Percentiles rank a stretch among this genome's conserved stretches.
Evolutionary conservation across 2,113 vertebrate genomes (phyloP).

Genomic region (Sylvia atricapilla): DNA sequence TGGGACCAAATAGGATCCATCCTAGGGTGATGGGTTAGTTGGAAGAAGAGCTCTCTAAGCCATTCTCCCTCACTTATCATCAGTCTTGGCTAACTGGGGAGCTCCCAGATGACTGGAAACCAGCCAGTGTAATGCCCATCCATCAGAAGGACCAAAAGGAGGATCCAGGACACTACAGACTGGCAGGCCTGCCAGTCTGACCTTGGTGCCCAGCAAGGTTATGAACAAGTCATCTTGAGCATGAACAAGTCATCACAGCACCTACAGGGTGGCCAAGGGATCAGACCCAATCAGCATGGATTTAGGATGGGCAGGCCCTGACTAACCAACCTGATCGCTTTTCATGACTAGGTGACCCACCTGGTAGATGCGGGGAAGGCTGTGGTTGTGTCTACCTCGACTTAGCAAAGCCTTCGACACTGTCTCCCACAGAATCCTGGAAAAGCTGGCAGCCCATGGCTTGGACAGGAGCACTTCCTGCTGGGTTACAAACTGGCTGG

Average conservation of each 20-base stretch:
- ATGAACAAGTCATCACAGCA: fast-evolving
- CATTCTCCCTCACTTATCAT: neutral
- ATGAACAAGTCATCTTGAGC: neutral
- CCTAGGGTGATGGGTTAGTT: neutral
- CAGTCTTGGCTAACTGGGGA: neutral
- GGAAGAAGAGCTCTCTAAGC: neutral
- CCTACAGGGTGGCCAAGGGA: neutral
- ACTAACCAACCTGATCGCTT: neutral
- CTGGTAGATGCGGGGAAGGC: neutral
- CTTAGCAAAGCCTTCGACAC: neutral
- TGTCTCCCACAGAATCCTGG: neutral
- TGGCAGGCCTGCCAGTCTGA: neutral
- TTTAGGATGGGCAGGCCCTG: neutral
- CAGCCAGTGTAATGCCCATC: neutral
- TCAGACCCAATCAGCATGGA: neutral
- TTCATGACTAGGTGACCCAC: neutral
- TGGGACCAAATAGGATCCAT: neutral
- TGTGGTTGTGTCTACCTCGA: neutral
- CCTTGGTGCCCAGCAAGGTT: fast-evolving
- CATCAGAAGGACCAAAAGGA: neutral
- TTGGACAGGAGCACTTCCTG: neutral
- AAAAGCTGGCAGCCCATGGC: neutral
- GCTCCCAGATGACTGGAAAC: neutral
- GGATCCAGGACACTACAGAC: neutral
- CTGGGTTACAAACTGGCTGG: neutral